Percentiles rank a stretch among this genome's conserved stretches.
Conservation (phyloP, 1,140 invertebrate species). For the Dryas iulia region DNA sequence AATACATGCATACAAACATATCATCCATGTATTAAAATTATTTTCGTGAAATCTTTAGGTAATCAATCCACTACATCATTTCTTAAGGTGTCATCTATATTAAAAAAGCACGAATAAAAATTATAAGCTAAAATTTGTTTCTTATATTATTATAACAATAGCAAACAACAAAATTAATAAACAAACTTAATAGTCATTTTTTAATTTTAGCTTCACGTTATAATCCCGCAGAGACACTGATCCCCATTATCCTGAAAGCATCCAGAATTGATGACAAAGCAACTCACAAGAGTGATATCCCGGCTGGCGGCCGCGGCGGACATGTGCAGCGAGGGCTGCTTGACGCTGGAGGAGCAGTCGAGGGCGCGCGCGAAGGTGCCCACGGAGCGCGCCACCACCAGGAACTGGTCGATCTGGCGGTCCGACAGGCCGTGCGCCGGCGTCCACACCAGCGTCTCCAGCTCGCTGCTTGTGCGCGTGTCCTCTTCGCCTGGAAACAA, state of each 20-base stretch:
- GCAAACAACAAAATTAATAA: too few relatives aligned
- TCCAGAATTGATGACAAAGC: background rate
- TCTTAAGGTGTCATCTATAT: too few relatives aligned
- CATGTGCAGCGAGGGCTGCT: conserved; percentile 99
- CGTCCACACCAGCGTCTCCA: conserved; percentile 97
- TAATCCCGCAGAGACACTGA: too few relatives aligned
- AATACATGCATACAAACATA: too few relatives aligned
- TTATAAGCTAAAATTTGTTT: too few relatives aligned
- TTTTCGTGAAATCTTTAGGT: too few relatives aligned
- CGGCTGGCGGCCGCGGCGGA: conserved; percentile 98
- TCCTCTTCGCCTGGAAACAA: conserved; percentile 85
- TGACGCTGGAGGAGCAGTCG: conserved; percentile 98
- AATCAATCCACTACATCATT: too few relatives aligned
- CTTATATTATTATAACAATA: too few relatives aligned
- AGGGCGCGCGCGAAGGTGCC: conserved; percentile 99
- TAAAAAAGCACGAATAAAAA: too few relatives aligned
- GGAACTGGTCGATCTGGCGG: conserved; percentile 98
- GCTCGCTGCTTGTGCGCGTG: conserved; percentile 86
- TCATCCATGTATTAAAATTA: too few relatives aligned
- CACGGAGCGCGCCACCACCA: conserved; percentile 97
- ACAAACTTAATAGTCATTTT: too few relatives aligned
- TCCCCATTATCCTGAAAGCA: too few relatives aligned
- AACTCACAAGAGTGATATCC: conserved; percentile 94
- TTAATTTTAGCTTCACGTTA: background rate
- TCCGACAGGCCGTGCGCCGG: conserved; percentile 94